Evolutionary conservation across 2,113 vertebrate species (phyloP), one percentile per base, ranked within the genome.

Genomic region (Indri indri): DNA sequence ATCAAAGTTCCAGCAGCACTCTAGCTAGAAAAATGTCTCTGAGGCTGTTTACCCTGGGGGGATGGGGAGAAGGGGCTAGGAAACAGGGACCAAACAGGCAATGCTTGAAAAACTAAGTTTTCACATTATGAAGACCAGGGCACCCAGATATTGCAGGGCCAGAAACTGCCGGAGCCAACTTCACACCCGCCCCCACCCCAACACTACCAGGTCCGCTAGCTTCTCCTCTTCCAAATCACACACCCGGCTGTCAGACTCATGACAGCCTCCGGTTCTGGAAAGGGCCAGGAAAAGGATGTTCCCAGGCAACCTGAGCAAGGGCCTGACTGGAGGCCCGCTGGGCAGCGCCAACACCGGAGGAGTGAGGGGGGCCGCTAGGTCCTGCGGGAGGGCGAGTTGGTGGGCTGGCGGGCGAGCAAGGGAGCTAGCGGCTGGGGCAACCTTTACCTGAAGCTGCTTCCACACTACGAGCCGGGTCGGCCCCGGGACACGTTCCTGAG

Each of bases 371-470:
- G 52, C 23, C 70, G n/a, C 86, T 50, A 85, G 45, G 27, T 40
- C 40, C 50, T 42, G 6, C 8, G 25, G 34, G n/a, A 2, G 57
- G 45, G 22, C n/a, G 13, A 13, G 66, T 42, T 7, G 68, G 22
- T 30, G 10, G 34, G 32, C 81, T 22, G n/a, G 37, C 11, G 34
- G 27, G 45, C 37, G 42, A 47, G 68, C n/a, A 9, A 93, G 25
- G 23, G 92, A 34, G 77, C 79, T 18, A 22, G 94, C n/a, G 87
- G 94, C 96, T 85, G 59, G 83, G 96, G 80, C 97, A 95, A 95
- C 92, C 92, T 97, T 97, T 97, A 97, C 97, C 97, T 97, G 96
- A 97, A 95, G 95, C 92, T 57, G 96, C 90, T 88, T 70, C 94
- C 93, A 93, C 94, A 77, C 94, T 96, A 88, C 16, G 85, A 91